These are phyloP conservation scores for Maniola hyperantus DNA, from an alignment of 2,888 invertebrate genomes.

Conservation along the genomic window DNA sequence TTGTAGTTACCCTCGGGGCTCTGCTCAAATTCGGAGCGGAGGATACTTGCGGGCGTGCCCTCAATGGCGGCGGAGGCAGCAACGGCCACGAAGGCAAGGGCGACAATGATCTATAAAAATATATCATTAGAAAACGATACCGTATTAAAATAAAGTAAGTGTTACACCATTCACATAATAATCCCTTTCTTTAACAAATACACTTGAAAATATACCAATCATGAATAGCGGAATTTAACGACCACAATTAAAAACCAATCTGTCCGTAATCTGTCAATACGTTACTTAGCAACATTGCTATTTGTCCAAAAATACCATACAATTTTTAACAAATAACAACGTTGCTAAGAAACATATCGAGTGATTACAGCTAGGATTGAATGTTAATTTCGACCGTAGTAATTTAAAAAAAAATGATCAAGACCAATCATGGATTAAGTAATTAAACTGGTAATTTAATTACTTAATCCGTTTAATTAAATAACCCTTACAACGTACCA, in stretches of 20 bases:
- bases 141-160: not conserved
- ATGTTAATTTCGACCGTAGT: not conserved
- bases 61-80: slow-evolving; percentile 52
- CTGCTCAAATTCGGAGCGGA: slow-evolving; percentile 53
- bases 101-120: slow-evolving; percentile 54
- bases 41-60: slow-evolving; percentile 45
- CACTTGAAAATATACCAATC: no score
- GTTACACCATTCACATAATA: not conserved
- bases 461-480: slow-evolving; percentile 3
- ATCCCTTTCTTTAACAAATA: not conserved
- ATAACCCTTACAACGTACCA: slow-evolving; percentile 56
- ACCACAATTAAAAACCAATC: no score
- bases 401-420: not conserved
- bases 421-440: not conserved
- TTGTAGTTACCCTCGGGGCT: slow-evolving; percentile 53
- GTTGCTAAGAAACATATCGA: no score
- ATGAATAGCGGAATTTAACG: not conserved
- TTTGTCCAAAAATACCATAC: no score
- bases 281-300: no score
- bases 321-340: no score
- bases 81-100: slow-evolving; percentile 62
- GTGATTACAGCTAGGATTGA: no score
- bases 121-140: slow-evolving; percentile 16
- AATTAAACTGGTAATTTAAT: no score
- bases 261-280: no score